Conservation (phyloP, 2,888 invertebrate species). For the Apotomis capreana region DNA sequence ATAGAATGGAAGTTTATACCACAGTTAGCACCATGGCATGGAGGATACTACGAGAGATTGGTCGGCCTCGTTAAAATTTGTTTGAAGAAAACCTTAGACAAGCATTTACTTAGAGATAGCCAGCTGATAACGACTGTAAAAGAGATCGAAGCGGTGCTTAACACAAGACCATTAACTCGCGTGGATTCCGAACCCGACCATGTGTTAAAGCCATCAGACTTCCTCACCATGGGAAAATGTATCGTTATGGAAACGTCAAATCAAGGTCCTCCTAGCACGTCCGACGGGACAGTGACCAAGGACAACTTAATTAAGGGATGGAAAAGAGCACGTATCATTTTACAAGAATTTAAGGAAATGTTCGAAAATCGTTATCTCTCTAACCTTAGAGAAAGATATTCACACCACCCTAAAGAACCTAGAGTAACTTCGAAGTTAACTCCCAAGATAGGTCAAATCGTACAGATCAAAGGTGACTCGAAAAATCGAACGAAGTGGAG, state of each 20-base stretch:
- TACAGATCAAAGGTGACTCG: not conserved
- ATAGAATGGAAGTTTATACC: no score
- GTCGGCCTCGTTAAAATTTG: no score
- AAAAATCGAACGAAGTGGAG: not conserved
- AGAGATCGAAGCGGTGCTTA: no score
- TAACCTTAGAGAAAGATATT: not conserved
- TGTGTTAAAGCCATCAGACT: conserved; percentile 11
- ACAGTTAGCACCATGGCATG: no score
- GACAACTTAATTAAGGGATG: not conserved
- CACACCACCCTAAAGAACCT: not conserved
- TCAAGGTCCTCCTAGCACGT: not conserved
- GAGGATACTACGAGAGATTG: no score
- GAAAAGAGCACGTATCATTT: not conserved
- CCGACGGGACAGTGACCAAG: not conserved
- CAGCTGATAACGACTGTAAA: no score
- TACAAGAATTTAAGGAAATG: conserved; percentile 6
- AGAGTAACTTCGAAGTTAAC: not conserved
- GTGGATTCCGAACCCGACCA: conserved; percentile 8
- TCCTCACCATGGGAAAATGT: conserved; percentile 16
- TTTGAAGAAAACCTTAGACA: no score
- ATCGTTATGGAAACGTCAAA: not conserved
- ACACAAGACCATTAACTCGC: no score
- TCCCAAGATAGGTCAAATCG: not conserved
- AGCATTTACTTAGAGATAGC: no score
- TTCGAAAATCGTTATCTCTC: not conserved